phyloP scores from a whole-genome alignment of 2,888 invertebrate genomes.

The Tetragnatha montana region DNA sequence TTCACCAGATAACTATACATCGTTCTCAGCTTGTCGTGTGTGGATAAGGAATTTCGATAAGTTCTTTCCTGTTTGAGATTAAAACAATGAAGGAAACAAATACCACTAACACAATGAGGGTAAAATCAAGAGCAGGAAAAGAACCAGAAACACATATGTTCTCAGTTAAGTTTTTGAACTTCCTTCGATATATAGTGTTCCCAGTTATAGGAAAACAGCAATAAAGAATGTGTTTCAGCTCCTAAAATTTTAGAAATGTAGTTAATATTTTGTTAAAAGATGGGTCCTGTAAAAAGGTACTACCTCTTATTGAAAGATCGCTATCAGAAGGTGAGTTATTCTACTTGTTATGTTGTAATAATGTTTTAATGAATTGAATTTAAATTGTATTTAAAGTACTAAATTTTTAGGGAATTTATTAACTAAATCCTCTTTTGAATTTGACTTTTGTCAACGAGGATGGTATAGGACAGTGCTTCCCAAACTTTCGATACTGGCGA shows the following conservation, averaged over 20 bases:
- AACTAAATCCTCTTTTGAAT: too few species aligned
- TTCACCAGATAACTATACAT: too few species aligned
- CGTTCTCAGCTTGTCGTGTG: background rate
- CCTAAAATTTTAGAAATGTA: too few species aligned
- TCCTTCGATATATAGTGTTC: too few species aligned
- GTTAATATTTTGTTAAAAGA: background rate
- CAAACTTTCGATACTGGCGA: too few species aligned
- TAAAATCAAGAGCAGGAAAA: background rate
- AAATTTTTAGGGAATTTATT: background rate
- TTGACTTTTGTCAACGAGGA: too few species aligned
- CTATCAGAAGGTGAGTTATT: background rate
- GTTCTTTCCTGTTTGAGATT: background rate
- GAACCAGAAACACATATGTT: background rate
- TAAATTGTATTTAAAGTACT: background rate
- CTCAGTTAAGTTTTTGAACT: background rate
- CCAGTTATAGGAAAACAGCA: too few species aligned
- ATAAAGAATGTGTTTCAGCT: too few species aligned
- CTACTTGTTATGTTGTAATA: background rate
- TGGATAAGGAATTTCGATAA: background rate
- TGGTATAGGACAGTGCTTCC: too few species aligned
- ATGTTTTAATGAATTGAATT: background rate
- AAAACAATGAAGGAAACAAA: background rate
- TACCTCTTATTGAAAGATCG: background rate
- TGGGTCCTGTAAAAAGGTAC: background rate
- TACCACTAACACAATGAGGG: background rate